Base-by-base conservation (phyloP, 2,888 invertebrate genomes). In the Dione juno region DNA sequence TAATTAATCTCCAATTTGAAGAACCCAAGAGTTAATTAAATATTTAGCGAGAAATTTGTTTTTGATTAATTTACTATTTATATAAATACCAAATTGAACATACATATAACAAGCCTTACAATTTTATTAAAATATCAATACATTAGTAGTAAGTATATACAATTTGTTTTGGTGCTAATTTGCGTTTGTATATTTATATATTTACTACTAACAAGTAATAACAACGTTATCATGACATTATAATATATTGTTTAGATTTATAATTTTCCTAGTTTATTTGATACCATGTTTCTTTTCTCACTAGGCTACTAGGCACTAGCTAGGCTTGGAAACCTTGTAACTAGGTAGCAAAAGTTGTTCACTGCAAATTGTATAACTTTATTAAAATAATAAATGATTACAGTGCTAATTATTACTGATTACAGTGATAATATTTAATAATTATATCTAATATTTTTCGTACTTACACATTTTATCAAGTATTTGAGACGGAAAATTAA, bases 1-100 rank as follows among this genome's bases (percentile, higher is more conserved):
- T 63, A 68, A 68, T 73, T 71, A 73, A 66, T 68, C 61, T 59
- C 52, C 37, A 61, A 67, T 35, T 61, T 67, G 54, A 65, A 67
- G 48, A 43, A 57, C 66, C 54, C 50, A 57, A n/a, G 43, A 14
- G 0, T 14, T 41, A 72, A 64, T 70, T 64, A 67, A 72, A 40
- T 63, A 50, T 63, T 43, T 52, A 66, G 41, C 37, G 41, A 13
- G 52, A 68, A 66, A 59, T 52, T 52, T 43, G 28, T 58, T 52
- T 45, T 13, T 37, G 16, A 45, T 10, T 52, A 52, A 66, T 59
- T 28, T 19, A 50, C 37, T 37, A 57, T 37, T 40, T 28, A 5
- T 28, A 28, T 28, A 28, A 48, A 13, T 37, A 43, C 13, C n/a
- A 58, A 14, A 16, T 52, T 50, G 28, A 21, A 48, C 41, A 50